Evolutionary conservation across 1,140 invertebrate species (phyloP).

Genomic region (Macrostomum lignano): DNA sequence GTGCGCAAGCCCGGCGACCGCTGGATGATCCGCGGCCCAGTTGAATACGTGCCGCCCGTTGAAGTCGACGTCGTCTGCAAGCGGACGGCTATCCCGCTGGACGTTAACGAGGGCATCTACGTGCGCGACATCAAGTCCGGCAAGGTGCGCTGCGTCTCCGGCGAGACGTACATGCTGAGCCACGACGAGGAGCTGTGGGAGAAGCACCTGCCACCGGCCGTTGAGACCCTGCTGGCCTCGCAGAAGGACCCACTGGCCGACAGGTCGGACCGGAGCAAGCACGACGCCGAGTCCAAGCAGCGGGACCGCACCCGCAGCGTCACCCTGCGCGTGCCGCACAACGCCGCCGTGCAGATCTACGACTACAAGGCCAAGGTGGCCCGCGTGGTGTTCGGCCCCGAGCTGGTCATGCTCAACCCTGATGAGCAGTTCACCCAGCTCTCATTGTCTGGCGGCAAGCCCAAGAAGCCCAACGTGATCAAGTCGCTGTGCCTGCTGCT

Average conservation of each 20-base stretch:
- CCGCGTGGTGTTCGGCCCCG: constrained; percentile 32
- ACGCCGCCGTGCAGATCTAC: constrained; percentile 33
- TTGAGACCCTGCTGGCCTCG: constrained; percentile 21
- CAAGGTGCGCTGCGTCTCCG: constrained; percentile 25
- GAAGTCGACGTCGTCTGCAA: constrained; percentile 31
- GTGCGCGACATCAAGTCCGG: constrained; percentile 31
- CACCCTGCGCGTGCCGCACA: constrained; percentile 32
- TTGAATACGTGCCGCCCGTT: constrained; percentile 31
- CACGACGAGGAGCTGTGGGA: constrained; percentile 33
- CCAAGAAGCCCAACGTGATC: constrained; percentile 31
- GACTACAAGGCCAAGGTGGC: constrained; percentile 32
- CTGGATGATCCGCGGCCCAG: constrained; percentile 32
- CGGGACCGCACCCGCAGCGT: constrained; percentile 9
- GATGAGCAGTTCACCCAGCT: constrained; percentile 33
- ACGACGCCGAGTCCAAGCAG: background rate
- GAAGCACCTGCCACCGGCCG: constrained; percentile 26
- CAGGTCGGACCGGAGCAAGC: constrained; percentile 11
- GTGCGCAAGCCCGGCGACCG: constrained; percentile 27
- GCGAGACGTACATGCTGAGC: constrained; percentile 31
- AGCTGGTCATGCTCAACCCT: constrained; percentile 32
- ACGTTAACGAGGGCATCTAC: constrained; percentile 34
- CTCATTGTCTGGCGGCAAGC: constrained; percentile 30
- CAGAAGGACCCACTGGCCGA: constrained; percentile 27
- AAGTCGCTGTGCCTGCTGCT: constrained; percentile 29
- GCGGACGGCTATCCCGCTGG: constrained; percentile 29